Evolutionary conservation across 2,797 vertebrate genomes (phyloP).

Genomic region (Rhynchotus rufescens): DNA sequence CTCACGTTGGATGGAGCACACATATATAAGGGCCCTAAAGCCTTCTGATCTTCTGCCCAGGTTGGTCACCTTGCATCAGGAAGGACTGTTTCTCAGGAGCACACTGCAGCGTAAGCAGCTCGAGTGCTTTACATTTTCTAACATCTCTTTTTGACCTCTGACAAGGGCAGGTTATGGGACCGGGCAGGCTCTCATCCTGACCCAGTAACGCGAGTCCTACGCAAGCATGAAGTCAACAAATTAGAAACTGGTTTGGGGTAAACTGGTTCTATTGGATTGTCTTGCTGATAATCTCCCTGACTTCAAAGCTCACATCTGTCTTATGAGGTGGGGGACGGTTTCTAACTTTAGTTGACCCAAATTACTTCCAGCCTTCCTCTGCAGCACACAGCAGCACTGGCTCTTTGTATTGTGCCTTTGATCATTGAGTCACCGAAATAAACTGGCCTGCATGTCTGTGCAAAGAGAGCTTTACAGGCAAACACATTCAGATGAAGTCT

Average conservation of each 20-base stretch:
- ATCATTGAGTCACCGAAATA: constrained; percentile 1
- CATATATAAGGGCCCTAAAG: background rate
- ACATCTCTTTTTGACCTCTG: accelerated
- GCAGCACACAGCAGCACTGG: background rate
- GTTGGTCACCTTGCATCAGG: background rate
- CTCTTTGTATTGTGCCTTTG: background rate
- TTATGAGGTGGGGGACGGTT: background rate
- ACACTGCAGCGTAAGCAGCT: background rate
- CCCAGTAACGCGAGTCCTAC: background rate
- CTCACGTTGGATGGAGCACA: background rate
- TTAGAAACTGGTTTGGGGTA: background rate
- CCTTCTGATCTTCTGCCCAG: background rate
- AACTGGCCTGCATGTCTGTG: background rate
- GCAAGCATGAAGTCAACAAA: background rate
- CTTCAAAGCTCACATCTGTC: constrained; percentile 56
- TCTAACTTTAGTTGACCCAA: constrained; percentile 67
- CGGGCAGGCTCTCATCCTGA: background rate
- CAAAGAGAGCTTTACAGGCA: background rate
- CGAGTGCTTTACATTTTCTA: background rate
- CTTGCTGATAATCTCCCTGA: background rate
- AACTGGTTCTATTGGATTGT: background rate
- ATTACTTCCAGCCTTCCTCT: constrained; percentile 33
- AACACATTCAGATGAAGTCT: background rate
- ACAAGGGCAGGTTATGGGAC: background rate
- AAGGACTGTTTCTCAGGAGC: background rate